These are phyloP conservation scores for Callyntrura sp. DNA, from an alignment of 2,888 invertebrate species.

Conservation along the genomic window DNA sequence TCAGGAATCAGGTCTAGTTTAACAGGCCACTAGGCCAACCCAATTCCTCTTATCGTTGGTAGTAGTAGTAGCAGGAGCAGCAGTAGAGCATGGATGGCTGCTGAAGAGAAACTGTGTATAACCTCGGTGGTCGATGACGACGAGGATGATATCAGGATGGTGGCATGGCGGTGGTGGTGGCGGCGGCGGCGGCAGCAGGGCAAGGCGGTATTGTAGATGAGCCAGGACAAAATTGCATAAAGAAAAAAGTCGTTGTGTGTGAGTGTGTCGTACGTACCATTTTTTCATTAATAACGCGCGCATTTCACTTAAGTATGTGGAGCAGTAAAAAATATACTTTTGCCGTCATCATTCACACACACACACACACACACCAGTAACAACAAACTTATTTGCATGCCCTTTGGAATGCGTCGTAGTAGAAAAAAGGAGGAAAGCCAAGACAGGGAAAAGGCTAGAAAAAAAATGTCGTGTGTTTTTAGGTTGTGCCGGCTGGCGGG, in stretches of 20 bases:
- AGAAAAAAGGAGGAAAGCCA: background rate
- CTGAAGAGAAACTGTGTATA: background rate
- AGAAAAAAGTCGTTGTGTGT: too few species aligned
- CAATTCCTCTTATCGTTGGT: conserved; percentile 68
- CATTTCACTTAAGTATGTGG: background rate
- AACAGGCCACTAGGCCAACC: conserved; percentile 83
- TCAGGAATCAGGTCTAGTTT: conserved; percentile 83
- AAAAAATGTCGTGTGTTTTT: background rate
- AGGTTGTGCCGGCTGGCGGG: conserved; percentile 3
- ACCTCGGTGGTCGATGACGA: background rate
- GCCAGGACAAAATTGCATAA: too few species aligned
- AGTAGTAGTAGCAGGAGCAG: background rate
- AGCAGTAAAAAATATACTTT: background rate
- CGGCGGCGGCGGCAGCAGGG: background rate
- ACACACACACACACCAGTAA: too few species aligned
- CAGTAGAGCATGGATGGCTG: background rate
- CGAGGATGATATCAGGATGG: too few species aligned
- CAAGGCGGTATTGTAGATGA: background rate
- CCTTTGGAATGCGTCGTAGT: conserved; percentile 12
- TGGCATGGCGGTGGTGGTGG: background rate
- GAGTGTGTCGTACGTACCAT: too few species aligned
- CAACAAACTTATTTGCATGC: background rate
- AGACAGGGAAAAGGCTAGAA: background rate
- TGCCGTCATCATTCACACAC: conserved; percentile 7
- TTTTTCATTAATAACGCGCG: too few species aligned